Conservation (phyloP, 2,888 invertebrate species). For the Carpatolechia fugitivella region DNA sequence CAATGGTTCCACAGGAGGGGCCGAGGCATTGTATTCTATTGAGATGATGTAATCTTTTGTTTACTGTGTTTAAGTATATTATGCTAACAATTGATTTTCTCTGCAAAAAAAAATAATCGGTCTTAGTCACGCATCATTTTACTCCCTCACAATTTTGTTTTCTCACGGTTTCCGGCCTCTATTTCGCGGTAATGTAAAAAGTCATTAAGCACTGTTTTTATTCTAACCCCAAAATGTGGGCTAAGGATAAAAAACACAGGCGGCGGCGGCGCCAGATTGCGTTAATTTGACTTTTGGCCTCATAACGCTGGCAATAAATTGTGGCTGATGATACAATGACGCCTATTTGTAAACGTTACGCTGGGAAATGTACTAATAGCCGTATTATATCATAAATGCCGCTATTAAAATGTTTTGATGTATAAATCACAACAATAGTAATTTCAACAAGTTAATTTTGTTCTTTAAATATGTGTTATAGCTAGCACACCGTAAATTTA, state of each 20-base stretch:
- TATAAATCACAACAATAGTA: neutral
- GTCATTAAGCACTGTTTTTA: slow-evolving; percentile 11
- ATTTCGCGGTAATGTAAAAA: neutral
- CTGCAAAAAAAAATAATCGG: neutral
- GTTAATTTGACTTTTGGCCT: slow-evolving; percentile 38
- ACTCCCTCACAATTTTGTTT: neutral
- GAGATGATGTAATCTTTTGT: no score
- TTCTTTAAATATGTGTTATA: no score
- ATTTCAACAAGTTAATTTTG: neutral
- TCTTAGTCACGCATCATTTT: neutral
- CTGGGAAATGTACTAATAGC: slow-evolving; percentile 27
- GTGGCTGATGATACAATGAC: slow-evolving; percentile 18
- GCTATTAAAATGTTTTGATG: neutral
- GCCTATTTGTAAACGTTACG: slow-evolving; percentile 23
- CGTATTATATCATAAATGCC: slow-evolving; percentile 25
- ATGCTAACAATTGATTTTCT: no score
- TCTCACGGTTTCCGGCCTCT: neutral
- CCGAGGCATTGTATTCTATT: no score
- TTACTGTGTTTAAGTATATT: no score
- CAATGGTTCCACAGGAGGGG: no score
- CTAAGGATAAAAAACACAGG: slow-evolving; percentile 17
- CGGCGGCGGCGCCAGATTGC: slow-evolving; percentile 29
- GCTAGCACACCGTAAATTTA: no score
- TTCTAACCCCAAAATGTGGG: slow-evolving; percentile 8
- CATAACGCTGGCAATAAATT: slow-evolving; percentile 28